Base-by-base conservation (phyloP, 2,797 vertebrate species). In the Carapus acus region DNA sequence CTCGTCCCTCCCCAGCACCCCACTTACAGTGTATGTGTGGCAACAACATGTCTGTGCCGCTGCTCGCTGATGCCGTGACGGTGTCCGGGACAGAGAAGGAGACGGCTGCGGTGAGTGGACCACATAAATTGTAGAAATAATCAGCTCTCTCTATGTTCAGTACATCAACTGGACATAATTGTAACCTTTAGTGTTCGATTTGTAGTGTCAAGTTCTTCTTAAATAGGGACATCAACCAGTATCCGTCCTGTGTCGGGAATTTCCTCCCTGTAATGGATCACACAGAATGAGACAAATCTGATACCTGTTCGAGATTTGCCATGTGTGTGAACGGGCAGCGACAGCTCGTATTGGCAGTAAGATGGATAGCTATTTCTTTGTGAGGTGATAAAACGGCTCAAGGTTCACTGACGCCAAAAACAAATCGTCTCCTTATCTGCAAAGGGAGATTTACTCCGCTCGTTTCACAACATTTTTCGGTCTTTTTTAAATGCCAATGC, bases 11-110 rank as follows among this genome's bases (percentile, higher is more conserved):
- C 78, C 40, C 80, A 84, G 88, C 78, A 88, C 77, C 86, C 87
- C 78, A n/a, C 86, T 85, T 27, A 80, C 88, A 78, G 92, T 99
- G 95, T 95, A 99, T 99, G 96, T 99, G 96, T 88, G 96, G 95
- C 89, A 99, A 99, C 91, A 97, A 93, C 90, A 99, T 99, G 96
- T 99, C 96, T 92, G 89, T 94, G 85, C 96, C 95, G 88, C 91
- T 96, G 90, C 95, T 99, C 73, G 86, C 91, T 31, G 93, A 99
- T 65, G 95, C 96, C 58, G 92, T 93, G 87, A 97, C 93, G 15
- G 85, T 99, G 84, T 92, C 93, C 47, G 95, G 91, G 86, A 83
- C 76, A 65, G 93, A 96, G 88, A 93, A 93, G 88, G 95, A 97
- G 88, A 98, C 95, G 1, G 96, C 93, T 0, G 94, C 87, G 89